Evolutionary conservation across 37 sponge, comb jelly and placozoan genomes (phyloP).

Genomic region (Halichondria panicea): DNA sequence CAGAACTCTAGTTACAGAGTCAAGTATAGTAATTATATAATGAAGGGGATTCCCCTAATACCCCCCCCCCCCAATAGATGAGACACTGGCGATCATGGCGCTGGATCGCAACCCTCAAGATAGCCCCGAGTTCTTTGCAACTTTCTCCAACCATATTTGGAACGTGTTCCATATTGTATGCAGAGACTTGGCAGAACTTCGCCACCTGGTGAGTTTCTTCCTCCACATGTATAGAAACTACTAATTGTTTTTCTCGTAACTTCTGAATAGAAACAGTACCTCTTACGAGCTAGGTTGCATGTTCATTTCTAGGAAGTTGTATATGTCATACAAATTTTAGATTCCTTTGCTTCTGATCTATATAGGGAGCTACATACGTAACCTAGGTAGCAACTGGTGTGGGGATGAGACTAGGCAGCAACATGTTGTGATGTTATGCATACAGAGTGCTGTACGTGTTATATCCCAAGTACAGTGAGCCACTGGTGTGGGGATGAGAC

Average conservation of each 20-base stretch:
- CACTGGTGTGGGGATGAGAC: neutral
- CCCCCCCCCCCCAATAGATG: conserved; percentile 9
- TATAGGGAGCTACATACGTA: neutral
- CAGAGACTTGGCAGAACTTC: conserved; percentile 45
- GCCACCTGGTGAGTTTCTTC: conserved; percentile 40
- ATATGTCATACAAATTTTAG: no score
- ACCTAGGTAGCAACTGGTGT: neutral
- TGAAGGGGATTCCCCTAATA: no score
- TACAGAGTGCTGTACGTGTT: no score
- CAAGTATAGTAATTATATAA: no score
- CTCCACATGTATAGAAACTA: neutral
- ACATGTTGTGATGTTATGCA: no score
- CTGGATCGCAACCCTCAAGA: neutral
- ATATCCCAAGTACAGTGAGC: no score
- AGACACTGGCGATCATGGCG: conserved; percentile 37
- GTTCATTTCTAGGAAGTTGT: no score
- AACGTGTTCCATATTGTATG: conserved; percentile 47
- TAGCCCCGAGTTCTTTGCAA: conserved; percentile 6
- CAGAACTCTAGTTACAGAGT: no score
- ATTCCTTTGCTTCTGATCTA: no score
- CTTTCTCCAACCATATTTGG: conserved; percentile 50
- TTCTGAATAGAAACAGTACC: no score
- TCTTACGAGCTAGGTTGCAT: no score
- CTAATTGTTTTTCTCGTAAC: no score
- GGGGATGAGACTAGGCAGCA: neutral